A percentile compares a stretch with the other conserved stretches of the same genome.
Evolutionary conservation across 1,140 invertebrate genomes (phyloP).

Genomic region (Akabosia matsudoensis): DNA sequence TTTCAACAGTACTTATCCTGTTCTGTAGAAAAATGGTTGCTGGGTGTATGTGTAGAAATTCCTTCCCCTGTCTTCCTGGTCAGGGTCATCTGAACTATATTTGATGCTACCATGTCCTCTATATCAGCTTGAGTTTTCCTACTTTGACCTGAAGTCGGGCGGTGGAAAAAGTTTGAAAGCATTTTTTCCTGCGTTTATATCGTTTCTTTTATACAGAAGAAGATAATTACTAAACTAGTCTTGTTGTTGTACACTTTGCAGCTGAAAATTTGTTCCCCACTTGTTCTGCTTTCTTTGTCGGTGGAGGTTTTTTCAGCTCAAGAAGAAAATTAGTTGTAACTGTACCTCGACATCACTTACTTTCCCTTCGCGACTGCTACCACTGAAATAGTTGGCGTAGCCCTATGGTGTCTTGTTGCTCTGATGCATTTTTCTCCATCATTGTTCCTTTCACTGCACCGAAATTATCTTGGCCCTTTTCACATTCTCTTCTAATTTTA

Average conservation of each 20-base stretch:
- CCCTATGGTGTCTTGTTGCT: not conserved
- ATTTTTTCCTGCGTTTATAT: not conserved
- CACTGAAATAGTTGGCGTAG: too few relatives aligned
- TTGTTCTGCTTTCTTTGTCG: too few relatives aligned
- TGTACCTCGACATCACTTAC: not conserved
- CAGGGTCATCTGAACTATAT: constrained; percentile 13
- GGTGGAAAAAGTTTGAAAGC: not conserved
- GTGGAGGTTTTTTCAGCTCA: not conserved
- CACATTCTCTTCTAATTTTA: not conserved
- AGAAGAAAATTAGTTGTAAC: not conserved
- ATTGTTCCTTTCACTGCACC: not conserved
- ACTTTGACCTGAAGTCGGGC: not conserved
- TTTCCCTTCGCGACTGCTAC: not conserved
- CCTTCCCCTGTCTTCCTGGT: not conserved
- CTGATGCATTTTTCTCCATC: not conserved
- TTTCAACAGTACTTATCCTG: not conserved
- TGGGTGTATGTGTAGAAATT: too few relatives aligned
- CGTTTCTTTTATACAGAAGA: not conserved
- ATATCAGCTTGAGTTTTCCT: too few relatives aligned
- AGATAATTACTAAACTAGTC: not conserved
- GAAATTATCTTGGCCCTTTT: not conserved
- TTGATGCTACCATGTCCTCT: too few relatives aligned
- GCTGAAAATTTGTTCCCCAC: not conserved
- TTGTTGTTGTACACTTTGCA: not conserved
- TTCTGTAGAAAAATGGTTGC: too few relatives aligned